phyloP scores from a whole-genome alignment of 2,888 invertebrate species.

The Acronicta leporina region DNA sequence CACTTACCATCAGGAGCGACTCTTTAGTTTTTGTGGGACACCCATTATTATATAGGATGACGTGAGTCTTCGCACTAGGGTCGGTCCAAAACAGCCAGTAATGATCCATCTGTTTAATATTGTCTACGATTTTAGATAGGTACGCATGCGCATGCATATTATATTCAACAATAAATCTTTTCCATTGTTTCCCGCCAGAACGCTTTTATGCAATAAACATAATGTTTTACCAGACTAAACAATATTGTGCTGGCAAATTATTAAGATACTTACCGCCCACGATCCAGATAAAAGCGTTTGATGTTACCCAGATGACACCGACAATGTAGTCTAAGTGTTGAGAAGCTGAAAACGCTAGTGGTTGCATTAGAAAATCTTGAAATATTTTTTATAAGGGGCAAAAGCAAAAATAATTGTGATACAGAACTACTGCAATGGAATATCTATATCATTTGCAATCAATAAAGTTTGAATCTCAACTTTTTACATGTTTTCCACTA shows the following conservation, averaged over 20 bases:
- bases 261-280: slow-evolving; percentile 33
- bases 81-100: too few species aligned
- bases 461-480: too few species aligned
- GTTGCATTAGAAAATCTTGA: slow-evolving; percentile 6
- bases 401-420: not conserved
- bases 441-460: slow-evolving; percentile 3
- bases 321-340: slow-evolving; percentile 2
- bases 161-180: slow-evolving; percentile 4
- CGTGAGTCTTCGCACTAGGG: too few species aligned
- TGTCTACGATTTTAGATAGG: too few species aligned
- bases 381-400: slow-evolving; percentile 12
- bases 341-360: slow-evolving; percentile 13
- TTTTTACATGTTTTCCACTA: too few species aligned
- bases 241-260: slow-evolving; percentile 32
- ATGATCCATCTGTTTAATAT: too few species aligned
- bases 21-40: too few species aligned
- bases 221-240: slow-evolving; percentile 39
- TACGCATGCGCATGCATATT: not conserved
- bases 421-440: not conserved
- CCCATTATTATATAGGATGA: too few species aligned
- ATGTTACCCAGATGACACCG: slow-evolving; percentile 34
- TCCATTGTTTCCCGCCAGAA: slow-evolving; percentile 18
- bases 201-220: slow-evolving; percentile 37
- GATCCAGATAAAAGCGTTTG: slow-evolving; percentile 20
- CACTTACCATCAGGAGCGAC: too few species aligned